These are phyloP conservation scores for Eriocheir sinensis DNA, from an alignment of 1,140 invertebrate species.

Conservation along the genomic window DNA sequence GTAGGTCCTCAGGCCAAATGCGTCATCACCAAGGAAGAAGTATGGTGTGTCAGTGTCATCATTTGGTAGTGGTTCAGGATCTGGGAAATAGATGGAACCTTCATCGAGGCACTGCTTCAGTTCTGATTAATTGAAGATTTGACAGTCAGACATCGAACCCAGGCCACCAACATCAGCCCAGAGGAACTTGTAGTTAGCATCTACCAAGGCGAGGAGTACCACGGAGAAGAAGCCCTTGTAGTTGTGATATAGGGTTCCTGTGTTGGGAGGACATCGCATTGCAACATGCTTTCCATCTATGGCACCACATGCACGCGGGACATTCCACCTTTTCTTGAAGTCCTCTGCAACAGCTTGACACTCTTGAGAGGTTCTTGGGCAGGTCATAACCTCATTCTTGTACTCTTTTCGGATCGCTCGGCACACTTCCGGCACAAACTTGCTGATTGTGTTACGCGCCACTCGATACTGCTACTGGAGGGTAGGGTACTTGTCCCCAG, in stretches of 20 bases:
- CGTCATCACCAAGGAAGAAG: constrained; percentile 27
- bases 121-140: constrained; percentile 33
- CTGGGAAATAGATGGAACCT: neutral
- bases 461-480: too few species aligned
- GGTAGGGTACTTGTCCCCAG: too few species aligned
- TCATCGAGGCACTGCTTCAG: constrained; percentile 29
- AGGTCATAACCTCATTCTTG: too few species aligned
- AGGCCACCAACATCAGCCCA: constrained; percentile 25
- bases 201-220: neutral
- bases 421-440: too few species aligned
- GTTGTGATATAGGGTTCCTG: constrained; percentile 18
- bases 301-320: constrained; percentile 43
- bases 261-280: neutral
- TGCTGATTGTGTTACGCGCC: too few species aligned
- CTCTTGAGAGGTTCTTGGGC: too few species aligned
- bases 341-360: neutral
- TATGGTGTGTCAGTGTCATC: constrained; percentile 8
- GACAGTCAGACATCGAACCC: constrained; percentile 6
- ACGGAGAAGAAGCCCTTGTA: constrained; percentile 45
- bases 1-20: neutral
- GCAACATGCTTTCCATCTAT: constrained; percentile 53
- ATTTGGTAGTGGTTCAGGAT: constrained; percentile 32
- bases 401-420: too few species aligned
- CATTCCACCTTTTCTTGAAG: constrained; percentile 14
- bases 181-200: constrained; percentile 30